phyloP scores from a whole-genome alignment of 2,797 vertebrate species.

The Sciurus carolinensis region DNA sequence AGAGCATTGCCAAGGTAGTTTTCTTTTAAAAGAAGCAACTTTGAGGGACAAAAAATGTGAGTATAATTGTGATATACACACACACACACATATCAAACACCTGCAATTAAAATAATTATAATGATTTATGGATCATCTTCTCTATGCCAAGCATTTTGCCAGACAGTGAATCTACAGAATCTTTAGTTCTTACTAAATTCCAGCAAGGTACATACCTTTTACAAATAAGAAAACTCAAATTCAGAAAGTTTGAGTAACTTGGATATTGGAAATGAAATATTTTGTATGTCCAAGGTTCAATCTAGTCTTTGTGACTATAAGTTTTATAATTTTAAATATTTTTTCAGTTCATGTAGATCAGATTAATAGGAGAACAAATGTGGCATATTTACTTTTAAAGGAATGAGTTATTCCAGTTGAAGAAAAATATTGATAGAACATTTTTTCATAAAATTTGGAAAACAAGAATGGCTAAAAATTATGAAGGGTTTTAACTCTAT shows the following conservation, averaged over 20 bases:
- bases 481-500: background rate
- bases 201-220: background rate
- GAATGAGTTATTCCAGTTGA: constrained; percentile 35
- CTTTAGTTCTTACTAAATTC: constrained; percentile 15
- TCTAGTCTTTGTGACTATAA: constrained; percentile 24
- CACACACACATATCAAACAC: background rate
- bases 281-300: background rate
- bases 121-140: constrained; percentile 12
- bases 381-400: constrained; percentile 13
- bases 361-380: background rate
- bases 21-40: constrained; percentile 60
- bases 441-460: constrained; percentile 56
- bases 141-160: background rate
- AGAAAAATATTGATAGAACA: background rate
- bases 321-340: constrained; percentile 37
- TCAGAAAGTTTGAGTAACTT: background rate
- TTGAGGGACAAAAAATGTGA: background rate
- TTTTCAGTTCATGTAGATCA: constrained; percentile 6
- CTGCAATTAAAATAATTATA: background rate
- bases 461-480: constrained; percentile 10
- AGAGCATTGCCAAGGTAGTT: background rate
- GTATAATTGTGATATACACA: background rate
- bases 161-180: background rate
- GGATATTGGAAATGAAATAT: background rate
- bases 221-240: background rate